A percentile compares a stretch with the other conserved stretches of the same genome.
Evolutionary conservation across 37 sponge, comb jelly and placozoan genomes (phyloP).

Genomic region (Beroe forskalii): DNA sequence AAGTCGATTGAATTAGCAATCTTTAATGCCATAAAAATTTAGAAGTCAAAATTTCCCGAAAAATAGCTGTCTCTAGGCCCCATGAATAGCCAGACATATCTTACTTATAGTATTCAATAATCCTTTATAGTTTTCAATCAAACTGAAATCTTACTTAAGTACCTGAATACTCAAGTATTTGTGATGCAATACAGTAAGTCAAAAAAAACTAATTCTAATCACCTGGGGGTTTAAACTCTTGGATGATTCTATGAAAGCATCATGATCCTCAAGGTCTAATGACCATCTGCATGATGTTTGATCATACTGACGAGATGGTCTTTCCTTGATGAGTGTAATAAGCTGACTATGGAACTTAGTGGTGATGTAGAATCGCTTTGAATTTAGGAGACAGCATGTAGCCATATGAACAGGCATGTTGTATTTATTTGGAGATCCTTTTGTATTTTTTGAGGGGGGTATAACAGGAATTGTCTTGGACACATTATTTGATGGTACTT

Average conservation of each 20-base stretch:
- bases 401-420: neutral
- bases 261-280: neutral
- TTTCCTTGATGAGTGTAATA: neutral
- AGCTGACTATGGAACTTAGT: constrained; percentile 32
- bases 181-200: too few species aligned
- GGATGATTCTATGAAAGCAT: neutral
- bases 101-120: too few species aligned
- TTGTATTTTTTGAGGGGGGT: neutral
- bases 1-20: too few species aligned
- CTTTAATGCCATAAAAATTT: too few species aligned
- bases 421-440: neutral
- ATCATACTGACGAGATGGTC: neutral
- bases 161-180: too few species aligned
- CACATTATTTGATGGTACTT: neutral
- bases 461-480: neutral
- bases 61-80: too few species aligned
- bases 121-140: too few species aligned
- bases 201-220: too few species aligned
- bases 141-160: too few species aligned
- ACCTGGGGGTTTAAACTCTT: neutral
- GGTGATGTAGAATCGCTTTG: neutral
- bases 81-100: too few species aligned
- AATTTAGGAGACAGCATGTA: neutral
- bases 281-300: neutral
- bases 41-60: too few species aligned